A percentile compares a stretch with the other conserved stretches of the same genome.
These are phyloP conservation scores for Mesoclemmys tuberculata DNA, from an alignment of 2,113 vertebrate species.

Conservation along the genomic window DNA sequence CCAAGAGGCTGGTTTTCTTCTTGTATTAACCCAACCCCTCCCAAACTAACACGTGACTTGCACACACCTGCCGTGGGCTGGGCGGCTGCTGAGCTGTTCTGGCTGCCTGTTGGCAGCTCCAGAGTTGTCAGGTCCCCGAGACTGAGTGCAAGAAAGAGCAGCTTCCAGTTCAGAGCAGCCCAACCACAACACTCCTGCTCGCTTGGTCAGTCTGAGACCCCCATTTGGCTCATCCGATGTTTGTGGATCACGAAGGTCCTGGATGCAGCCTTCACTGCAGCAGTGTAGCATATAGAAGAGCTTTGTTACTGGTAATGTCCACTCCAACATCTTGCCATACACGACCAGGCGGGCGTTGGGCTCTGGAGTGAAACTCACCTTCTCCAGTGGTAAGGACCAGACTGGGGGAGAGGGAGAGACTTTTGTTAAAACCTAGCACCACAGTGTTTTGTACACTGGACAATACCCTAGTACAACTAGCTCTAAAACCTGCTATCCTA, in stretches of 20 bases:
- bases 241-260: background rate
- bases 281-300: background rate
- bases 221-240: accelerated
- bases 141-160: background rate
- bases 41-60: background rate
- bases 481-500: background rate
- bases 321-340: background rate
- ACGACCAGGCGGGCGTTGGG: background rate
- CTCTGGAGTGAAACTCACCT: background rate
- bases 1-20: background rate
- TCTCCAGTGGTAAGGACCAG: background rate
- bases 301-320: background rate
- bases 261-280: background rate
- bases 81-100: background rate
- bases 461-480: background rate
- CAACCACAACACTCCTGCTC: background rate
- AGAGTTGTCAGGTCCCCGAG: background rate
- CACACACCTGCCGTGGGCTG: background rate
- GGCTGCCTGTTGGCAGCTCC: accelerated
- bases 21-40: background rate
- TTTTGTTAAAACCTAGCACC: background rate
- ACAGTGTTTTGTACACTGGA: background rate
- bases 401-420: background rate
- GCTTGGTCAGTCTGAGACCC: background rate
- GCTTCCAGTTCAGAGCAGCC: background rate